Evolutionary conservation across 2,797 vertebrate genomes (phyloP), one percentile per base, ranked within the genome.

Genomic region (Enteromius afrohamiltoni): DNA sequence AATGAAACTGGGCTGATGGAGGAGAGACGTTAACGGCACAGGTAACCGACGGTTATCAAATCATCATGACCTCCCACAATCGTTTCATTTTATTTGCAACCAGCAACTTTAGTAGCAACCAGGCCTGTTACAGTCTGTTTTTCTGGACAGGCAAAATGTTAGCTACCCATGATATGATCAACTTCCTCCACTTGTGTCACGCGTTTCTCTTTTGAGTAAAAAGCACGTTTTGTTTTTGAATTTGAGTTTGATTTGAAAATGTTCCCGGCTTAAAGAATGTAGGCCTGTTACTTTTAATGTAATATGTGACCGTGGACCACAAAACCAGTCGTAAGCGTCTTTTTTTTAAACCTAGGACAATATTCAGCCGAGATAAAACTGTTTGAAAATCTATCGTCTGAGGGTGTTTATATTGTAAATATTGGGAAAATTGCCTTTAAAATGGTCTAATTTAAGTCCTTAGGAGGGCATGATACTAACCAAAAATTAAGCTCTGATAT

Each of bases 101-200:
- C 2, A 64, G 13, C 19, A 23, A 5, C 9, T 2, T 53, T 21
- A 23, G 26, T 64, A 17, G 26, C 3, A 42, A 26, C 21, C 29
- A 64, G 6, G 34, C 6, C 5, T 2, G 6, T 1, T 1, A 40
- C 1, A 19, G 6, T 49, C 14, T n/a, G 60, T 17, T 75, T 55
- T 21, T 83, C 17, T 69, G 62, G 4, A 17, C 81, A 77, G 81
- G 73, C 81, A 77, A 58, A 14, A 31, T 68, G 42, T 47, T 34
- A 31, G 73, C 74, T 55, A 83, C 81, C 74, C 13, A 77, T 47
- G 47, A 55, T 26, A 26, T 26, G 58, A 71, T 60, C 51, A 60
- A 71, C 37, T 60, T 71, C 65, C 79, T 70, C 19, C 10, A 16
- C 4, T 19, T 7, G 13, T 17, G 9, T 37, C 26, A n/a, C n/a